These are phyloP conservation scores for Sternotherus odoratus DNA, from an alignment of 2,797 vertebrate species.

Conservation along the genomic window DNA sequence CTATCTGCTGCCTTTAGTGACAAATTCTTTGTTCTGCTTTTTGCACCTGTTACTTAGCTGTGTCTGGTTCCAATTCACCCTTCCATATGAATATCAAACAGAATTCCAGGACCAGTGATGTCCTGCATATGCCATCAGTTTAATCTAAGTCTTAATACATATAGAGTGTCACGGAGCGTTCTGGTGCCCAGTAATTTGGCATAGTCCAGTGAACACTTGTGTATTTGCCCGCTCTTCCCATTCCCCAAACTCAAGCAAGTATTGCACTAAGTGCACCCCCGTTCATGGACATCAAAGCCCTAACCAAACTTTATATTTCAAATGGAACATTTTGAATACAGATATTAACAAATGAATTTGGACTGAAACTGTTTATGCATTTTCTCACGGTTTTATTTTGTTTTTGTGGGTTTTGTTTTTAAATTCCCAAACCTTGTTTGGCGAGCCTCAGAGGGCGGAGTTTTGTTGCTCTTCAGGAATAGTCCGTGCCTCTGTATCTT, in stretches of 20 bases:
- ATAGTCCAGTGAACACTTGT: background rate
- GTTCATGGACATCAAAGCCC: background rate
- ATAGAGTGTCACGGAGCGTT: background rate
- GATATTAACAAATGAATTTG: background rate
- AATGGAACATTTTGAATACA: background rate
- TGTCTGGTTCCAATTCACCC: background rate
- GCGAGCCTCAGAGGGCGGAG: background rate
- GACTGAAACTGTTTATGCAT: background rate
- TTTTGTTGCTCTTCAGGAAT: background rate
- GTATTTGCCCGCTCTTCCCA: background rate
- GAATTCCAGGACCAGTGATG: background rate
- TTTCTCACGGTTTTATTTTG: background rate
- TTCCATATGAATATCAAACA: background rate
- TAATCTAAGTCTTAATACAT: background rate
- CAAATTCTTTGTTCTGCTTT: conserved; percentile 65
- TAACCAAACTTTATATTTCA: background rate
- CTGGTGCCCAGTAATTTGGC: background rate
- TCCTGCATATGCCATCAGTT: background rate
- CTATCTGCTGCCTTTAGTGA: conserved; percentile 67
- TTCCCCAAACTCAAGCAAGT: background rate
- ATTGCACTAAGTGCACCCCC: background rate
- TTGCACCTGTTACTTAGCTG: conserved; percentile 37
- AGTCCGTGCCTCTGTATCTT: background rate
- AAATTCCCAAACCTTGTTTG: background rate
- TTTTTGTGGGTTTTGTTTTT: background rate